phyloP scores from a whole-genome alignment of 2,888 invertebrate species.

The Asteroscopus sphinx region DNA sequence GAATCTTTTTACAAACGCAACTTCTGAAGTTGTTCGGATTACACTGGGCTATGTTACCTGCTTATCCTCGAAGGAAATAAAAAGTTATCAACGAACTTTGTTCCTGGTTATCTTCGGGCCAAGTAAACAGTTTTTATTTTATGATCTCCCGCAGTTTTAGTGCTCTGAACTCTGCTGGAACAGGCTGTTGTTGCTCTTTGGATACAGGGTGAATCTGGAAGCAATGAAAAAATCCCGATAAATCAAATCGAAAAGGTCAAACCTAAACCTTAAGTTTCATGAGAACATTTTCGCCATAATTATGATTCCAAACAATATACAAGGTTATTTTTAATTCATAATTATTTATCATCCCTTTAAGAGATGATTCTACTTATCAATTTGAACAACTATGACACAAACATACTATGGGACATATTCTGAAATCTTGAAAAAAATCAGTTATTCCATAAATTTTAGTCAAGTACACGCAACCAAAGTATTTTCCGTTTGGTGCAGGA shows the following conservation, averaged over 20 bases:
- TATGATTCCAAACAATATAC: no score
- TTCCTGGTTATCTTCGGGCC: conserved; percentile 83
- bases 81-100: conserved; percentile 88
- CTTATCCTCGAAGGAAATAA: conserved; percentile 80
- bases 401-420: no score
- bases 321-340: no score
- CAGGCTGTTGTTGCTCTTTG: conserved; percentile 29
- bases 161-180: conserved; percentile 55
- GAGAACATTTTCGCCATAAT: no score
- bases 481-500: no score
- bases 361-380: no score
- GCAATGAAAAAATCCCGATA: neutral
- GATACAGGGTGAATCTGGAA: conserved; percentile 25
- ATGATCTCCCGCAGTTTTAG: conserved; percentile 82
- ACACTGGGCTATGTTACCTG: conserved; percentile 70
- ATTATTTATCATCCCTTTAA: no score
- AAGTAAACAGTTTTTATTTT: conserved; percentile 89
- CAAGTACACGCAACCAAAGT: no score
- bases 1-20: conserved; percentile 52
- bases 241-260: neutral
- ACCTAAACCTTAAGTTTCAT: no score
- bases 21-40: conserved; percentile 60
- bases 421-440: no score
- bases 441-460: no score
- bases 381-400: no score